These are phyloP conservation scores for Meriones psammophilus DNA, from an alignment of 2,797 vertebrate genomes.

Conservation along the genomic window DNA sequence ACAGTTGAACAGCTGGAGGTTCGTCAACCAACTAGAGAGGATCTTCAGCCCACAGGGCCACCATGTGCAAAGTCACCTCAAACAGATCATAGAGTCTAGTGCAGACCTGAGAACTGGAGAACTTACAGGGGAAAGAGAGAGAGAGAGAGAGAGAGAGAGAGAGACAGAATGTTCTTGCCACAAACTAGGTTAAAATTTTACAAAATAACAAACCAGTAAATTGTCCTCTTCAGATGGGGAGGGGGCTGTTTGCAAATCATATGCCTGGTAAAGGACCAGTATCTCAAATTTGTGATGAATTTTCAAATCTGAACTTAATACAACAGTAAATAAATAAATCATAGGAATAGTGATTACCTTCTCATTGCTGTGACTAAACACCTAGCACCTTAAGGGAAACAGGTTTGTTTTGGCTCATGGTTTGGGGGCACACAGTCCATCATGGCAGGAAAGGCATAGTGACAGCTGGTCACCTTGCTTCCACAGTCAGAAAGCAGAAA, in stretches of 20 bases:
- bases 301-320: constrained; percentile 7
- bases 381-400: too few species aligned
- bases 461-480: background rate
- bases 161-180: background rate
- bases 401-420: background rate
- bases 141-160: background rate
- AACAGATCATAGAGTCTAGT: background rate
- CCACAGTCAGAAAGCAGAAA: background rate
- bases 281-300: constrained; percentile 8
- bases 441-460: too few species aligned
- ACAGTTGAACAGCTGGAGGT: background rate
- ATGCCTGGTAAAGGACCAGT: background rate
- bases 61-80: background rate
- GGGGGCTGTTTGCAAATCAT: background rate
- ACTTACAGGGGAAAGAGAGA: background rate
- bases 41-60: background rate
- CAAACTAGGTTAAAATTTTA: background rate
- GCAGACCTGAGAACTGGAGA: background rate
- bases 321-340: constrained; percentile 5
- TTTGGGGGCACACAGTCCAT: background rate
- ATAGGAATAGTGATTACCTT: too few species aligned
- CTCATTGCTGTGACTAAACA: background rate
- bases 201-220: constrained; percentile 16
- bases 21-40: background rate
- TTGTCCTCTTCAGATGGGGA: background rate